A percentile compares a stretch with the other conserved stretches of the same genome.
Evolutionary conservation across 1,140 invertebrate species (phyloP).

Genomic region (Drosophila lini): DNA sequence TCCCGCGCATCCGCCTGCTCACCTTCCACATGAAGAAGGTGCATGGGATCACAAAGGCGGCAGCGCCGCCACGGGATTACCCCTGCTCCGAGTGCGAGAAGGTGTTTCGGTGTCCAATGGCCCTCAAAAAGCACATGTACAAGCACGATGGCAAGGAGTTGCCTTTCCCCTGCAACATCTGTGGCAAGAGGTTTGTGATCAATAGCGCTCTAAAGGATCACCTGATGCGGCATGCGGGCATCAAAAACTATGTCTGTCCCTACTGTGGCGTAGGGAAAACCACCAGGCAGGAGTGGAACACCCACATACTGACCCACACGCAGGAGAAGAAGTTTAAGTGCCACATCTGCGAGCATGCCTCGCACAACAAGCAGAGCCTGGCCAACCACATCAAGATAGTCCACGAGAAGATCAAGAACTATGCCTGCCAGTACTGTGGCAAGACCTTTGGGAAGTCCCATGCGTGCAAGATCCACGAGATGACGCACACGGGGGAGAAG

Average conservation of each 20-base stretch:
- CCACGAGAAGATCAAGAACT: constrained; percentile 81
- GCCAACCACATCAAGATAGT: constrained; percentile 81
- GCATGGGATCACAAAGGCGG: constrained; percentile 74
- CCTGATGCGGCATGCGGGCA: constrained; percentile 79
- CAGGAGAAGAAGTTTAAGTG: constrained; percentile 83
- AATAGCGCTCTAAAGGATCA: constrained; percentile 80
- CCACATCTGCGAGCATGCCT: constrained; percentile 76
- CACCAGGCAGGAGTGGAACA: constrained; percentile 80
- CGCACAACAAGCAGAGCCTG: constrained; percentile 78
- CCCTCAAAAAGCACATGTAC: constrained; percentile 85
- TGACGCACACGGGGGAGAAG: constrained; percentile 85
- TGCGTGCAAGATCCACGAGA: constrained; percentile 82
- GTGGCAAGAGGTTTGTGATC: constrained; percentile 84
- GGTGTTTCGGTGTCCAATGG: constrained; percentile 79
- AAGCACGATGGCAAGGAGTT: constrained; percentile 86
- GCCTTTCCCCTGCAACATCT: constrained; percentile 86
- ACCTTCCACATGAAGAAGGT: constrained; percentile 81
- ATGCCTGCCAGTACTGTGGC: constrained; percentile 79
- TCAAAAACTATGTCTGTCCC: constrained; percentile 81
- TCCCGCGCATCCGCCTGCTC: constrained; percentile 75
- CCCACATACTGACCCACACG: constrained; percentile 78
- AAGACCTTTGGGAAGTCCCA: constrained; percentile 83
- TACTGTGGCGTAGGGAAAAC: constrained; percentile 82
- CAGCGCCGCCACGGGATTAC: constrained; percentile 71
- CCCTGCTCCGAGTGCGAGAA: constrained; percentile 80